Percentiles rank a stretch among this genome's conserved stretches.
phyloP scores from a whole-genome alignment of 1,140 invertebrate species.

The Trachymyrmex cornetzi region DNA sequence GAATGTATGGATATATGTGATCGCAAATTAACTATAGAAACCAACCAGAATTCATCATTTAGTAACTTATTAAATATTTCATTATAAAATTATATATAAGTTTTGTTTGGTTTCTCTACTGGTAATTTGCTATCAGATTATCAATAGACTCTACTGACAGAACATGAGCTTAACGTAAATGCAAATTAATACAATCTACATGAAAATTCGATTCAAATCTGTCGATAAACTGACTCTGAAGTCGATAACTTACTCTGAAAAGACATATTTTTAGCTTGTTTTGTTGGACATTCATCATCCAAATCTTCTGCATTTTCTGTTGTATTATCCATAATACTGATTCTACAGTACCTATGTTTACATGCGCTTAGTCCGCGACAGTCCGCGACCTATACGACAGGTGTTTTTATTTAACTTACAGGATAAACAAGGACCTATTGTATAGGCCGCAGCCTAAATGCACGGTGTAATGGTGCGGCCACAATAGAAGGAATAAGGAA shows the following conservation, averaged over 20 bases:
- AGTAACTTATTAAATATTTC: not conserved
- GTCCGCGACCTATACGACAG: too few species aligned
- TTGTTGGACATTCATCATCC: slow-evolving; percentile 64
- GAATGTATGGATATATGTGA: not conserved
- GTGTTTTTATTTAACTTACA: too few species aligned
- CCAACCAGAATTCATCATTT: not conserved
- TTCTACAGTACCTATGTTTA: too few species aligned
- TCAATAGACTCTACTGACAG: not conserved
- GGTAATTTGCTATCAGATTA: not conserved
- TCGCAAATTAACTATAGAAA: not conserved
- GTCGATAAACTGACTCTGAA: not conserved
- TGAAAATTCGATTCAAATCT: not conserved
- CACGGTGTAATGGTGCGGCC: too few species aligned
- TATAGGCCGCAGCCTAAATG: too few species aligned
- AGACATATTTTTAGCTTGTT: slow-evolving; percentile 67
- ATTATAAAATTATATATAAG: not conserved
- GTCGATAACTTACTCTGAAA: slow-evolving; percentile 69
- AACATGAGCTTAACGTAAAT: not conserved
- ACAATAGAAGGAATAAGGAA: too few species aligned
- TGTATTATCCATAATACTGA: slow-evolving; percentile 27
- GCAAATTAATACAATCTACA: not conserved
- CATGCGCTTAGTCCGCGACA: too few species aligned
- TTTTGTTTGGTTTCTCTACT: not conserved
- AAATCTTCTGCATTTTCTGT: slow-evolving; percentile 35
- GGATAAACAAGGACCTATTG: too few species aligned